Conservation (phyloP, 2,888 invertebrate species). For the Chalcosyrphus nemorum region DNA sequence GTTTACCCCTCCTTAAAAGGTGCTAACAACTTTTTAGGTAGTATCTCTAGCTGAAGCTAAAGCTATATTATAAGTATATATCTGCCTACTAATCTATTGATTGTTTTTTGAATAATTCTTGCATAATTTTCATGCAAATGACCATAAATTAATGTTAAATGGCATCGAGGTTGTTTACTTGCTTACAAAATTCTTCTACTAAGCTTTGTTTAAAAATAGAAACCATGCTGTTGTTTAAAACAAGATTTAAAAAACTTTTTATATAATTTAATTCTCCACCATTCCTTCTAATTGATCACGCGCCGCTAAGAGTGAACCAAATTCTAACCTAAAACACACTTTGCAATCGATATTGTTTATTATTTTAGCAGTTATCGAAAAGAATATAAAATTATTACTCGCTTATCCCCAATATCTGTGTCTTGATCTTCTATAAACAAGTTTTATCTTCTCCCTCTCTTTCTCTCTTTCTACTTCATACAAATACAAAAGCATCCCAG, state of each 20-base stretch:
- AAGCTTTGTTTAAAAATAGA: not conserved
- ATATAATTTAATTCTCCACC: not conserved
- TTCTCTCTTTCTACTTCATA: constrained; percentile 12
- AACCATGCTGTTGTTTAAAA: not conserved
- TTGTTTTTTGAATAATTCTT: no score
- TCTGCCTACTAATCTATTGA: no score
- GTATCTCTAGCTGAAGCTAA: no score
- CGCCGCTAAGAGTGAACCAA: not conserved
- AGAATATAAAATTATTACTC: not conserved
- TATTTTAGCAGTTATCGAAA: constrained; percentile 8
- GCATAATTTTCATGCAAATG: no score
- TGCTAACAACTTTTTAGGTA: no score
- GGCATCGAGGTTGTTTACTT: no score
- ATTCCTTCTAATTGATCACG: constrained; percentile 1
- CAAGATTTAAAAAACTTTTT: not conserved
- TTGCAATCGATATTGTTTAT: constrained; percentile 5
- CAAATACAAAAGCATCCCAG: not conserved
- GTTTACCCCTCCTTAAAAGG: no score
- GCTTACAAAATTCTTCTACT: no score
- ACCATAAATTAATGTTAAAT: no score
- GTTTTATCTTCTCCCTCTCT: not conserved
- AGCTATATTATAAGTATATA: no score
- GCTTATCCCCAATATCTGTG: constrained; percentile 9
- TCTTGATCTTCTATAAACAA: constrained; percentile 17
- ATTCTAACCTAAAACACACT: not conserved